Evolutionary conservation across 2,113 vertebrate genomes (phyloP).

Genomic region (Syngnathus floridae): DNA sequence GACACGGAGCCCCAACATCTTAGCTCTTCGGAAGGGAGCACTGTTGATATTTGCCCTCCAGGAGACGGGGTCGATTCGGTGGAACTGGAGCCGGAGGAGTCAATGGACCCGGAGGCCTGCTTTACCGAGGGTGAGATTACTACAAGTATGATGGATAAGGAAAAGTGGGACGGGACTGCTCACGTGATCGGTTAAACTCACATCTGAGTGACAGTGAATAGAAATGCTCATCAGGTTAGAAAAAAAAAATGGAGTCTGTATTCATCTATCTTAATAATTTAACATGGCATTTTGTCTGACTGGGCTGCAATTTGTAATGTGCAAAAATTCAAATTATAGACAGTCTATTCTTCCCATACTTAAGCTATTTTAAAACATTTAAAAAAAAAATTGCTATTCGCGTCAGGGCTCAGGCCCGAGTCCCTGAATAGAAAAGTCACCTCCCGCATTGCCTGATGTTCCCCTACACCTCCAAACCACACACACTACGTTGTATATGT

Average conservation of each 20-base stretch:
- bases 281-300: constrained; percentile 35
- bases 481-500: too few relatives aligned
- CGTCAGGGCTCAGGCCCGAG: too few relatives aligned
- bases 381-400: too few relatives aligned
- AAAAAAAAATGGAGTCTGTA: constrained; percentile 15
- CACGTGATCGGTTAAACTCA: constrained; percentile 10
- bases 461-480: too few relatives aligned
- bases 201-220: constrained; percentile 35
- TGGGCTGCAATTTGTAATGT: constrained; percentile 7
- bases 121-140: constrained; percentile 86
- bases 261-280: constrained; percentile 21
- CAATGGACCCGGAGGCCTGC: constrained; percentile 89
- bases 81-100: constrained; percentile 86
- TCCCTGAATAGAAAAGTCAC: too few relatives aligned
- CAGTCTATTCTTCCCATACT: too few relatives aligned
- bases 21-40: constrained; percentile 96
- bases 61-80: constrained; percentile 82
- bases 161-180: constrained; percentile 30
- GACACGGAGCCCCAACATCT: constrained; percentile 67
- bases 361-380: too few relatives aligned
- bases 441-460: too few relatives aligned
- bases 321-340: not conserved
- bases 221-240: constrained; percentile 41
- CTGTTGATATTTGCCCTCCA: constrained; percentile 85
- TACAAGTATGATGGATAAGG: constrained; percentile 4